These are phyloP conservation scores for Caenorhabditis remanei DNA, from an alignment of 1,140 invertebrate species.

Conservation along the genomic window DNA sequence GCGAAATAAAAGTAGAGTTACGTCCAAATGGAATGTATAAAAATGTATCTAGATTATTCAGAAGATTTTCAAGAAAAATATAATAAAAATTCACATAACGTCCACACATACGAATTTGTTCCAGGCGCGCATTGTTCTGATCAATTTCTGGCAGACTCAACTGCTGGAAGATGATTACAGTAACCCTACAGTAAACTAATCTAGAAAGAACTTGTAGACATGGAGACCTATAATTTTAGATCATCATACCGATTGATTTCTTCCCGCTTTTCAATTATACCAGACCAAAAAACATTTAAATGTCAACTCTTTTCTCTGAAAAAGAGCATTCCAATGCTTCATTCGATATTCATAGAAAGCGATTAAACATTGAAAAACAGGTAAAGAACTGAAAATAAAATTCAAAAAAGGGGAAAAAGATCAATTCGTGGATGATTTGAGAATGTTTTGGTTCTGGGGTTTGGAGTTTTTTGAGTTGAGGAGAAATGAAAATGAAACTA, in stretches of 20 bases:
- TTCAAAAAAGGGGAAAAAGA: not conserved
- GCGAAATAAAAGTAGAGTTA: not conserved
- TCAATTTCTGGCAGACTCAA: no score
- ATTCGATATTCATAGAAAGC: slow-evolving; percentile 51
- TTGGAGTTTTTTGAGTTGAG: not conserved
- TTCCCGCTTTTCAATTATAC: no score
- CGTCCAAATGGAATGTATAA: not conserved
- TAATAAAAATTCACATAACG: no score
- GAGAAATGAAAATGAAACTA: not conserved
- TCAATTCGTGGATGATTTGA: slow-evolving; percentile 20
- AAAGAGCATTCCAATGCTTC: not conserved
- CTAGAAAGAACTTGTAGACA: no score
- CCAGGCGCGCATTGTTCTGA: no score
- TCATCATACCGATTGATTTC: no score
- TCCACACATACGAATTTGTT: no score
- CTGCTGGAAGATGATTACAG: no score
- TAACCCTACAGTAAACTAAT: no score
- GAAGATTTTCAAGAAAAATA: no score
- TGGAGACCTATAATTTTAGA: no score
- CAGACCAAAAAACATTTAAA: not conserved
- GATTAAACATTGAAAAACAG: slow-evolving; percentile 4
- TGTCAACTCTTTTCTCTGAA: not conserved
- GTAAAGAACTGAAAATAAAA: not conserved
- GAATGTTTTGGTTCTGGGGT: slow-evolving; percentile 47
- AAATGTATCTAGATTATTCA: no score